These are phyloP conservation scores for Chloropsis hardwickii DNA, from an alignment of 2,113 vertebrate genomes.

Conservation along the genomic window DNA sequence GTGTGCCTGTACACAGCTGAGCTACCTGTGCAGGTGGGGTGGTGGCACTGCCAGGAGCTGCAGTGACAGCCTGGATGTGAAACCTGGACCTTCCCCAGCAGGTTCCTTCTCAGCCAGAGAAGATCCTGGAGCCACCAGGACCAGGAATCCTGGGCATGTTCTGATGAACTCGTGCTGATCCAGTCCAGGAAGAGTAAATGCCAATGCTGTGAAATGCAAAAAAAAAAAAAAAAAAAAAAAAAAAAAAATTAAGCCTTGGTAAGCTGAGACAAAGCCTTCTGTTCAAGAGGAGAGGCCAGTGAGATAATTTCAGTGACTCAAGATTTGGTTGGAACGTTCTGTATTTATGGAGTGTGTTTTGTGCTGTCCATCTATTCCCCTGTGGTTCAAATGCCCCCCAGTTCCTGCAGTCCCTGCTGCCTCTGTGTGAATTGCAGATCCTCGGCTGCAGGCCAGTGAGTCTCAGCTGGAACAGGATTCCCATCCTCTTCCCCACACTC, in stretches of 20 bases:
- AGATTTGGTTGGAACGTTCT: constrained; percentile 22
- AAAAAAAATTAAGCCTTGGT: neutral
- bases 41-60: neutral
- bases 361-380: neutral
- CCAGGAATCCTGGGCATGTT: neutral
- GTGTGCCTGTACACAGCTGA: neutral
- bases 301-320: constrained; percentile 24
- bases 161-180: neutral
- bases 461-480: neutral
- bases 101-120: neutral
- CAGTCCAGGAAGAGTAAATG: neutral
- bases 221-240: neutral
- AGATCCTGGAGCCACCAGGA: neutral
- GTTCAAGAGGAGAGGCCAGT: neutral
- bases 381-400: neutral
- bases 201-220: neutral
- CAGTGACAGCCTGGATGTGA: neutral
- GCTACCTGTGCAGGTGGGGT: rapidly evolving
- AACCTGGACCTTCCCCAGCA: neutral
- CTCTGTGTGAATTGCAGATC: neutral
- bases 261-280: neutral
- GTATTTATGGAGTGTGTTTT: neutral
- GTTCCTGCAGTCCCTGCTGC: neutral
- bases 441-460: neutral
- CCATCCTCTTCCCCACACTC: neutral